Base-by-base conservation (phyloP, 1,140 invertebrate genomes). In the Drosophila sucinea region DNA sequence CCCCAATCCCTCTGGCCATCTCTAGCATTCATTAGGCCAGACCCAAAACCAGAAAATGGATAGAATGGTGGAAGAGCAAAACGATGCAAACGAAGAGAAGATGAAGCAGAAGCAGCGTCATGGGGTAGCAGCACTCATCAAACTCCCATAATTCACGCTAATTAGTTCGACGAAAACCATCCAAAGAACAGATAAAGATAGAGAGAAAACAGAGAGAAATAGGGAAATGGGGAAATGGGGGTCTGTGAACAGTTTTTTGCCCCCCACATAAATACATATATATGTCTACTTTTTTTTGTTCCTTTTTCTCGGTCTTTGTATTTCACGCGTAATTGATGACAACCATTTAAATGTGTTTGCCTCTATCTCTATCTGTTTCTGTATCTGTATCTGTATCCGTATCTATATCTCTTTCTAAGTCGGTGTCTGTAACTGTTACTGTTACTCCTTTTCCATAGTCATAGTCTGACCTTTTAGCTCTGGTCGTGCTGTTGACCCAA, bases 141-240 rank as follows among this genome's bases (percentile, higher is more conserved):
- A 81, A 81, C 72, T 81, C 68, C 73, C 72, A 85, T 78, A 81
- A 81, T 78, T 75, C 68, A 86, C 74, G 70, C 74, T 81, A 85
- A 85, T 85, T 81, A 81, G 82, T 76, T 70, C 44, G 65, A 60
- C 71, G 67, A 81, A 66, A 72, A 47, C 62, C 44, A 72, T 10
- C 30, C 1, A 32, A 40, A 60, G 6, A 40, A 51, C 11, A 60
- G 35, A 44, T 17, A n/a, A 27, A 17, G 40, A 57, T 17, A 27
- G 44, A 30, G 41, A 23, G 11, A 40, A 25, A 51, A 33, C 32
- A 35, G 8, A 1, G 35, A 38, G 30, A 30, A 30, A 47, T 41
- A 51, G 29, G 40, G n/a, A 51, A 23, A 27, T 17, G 25, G 25
- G 8, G 4, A 2, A 17, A 57, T 25, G 23, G 11, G 23, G n/a